Conservation (phyloP, 2,888 invertebrate species). For the Portevinia maculata region DNA sequence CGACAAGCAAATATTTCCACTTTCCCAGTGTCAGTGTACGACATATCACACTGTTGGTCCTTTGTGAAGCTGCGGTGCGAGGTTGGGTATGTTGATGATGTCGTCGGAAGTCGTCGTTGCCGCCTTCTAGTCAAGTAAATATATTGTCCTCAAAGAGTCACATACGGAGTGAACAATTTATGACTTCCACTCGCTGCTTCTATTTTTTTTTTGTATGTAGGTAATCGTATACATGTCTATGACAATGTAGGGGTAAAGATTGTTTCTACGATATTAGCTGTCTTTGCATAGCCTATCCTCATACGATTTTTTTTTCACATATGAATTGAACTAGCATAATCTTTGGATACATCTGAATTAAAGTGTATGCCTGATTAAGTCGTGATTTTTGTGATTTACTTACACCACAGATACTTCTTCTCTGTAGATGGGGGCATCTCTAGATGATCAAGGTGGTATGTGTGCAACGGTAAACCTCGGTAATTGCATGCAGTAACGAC, state of each 20-base stretch:
- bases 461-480: no score
- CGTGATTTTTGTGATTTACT: conserved; percentile 61
- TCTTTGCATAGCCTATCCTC: conserved; percentile 22
- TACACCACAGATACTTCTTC: conserved; percentile 77
- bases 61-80: conserved; percentile 34
- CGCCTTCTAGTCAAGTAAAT: conserved; percentile 72
- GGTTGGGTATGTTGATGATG: conserved; percentile 71
- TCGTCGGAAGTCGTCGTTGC: conserved; percentile 63
- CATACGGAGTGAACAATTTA: conserved; percentile 67
- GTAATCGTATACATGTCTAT: background rate
- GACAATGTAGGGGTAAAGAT: conserved; percentile 3
- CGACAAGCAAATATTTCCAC: conserved; percentile 48
- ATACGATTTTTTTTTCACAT: conserved; percentile 21
- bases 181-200: conserved; percentile 52
- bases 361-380: conserved; percentile 51
- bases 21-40: conserved; percentile 54
- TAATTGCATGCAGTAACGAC: no score
- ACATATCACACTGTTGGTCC: conserved; percentile 49
- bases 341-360: conserved; percentile 60
- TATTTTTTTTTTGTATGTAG: conserved; percentile 3
- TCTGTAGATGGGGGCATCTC: conserved; percentile 2
- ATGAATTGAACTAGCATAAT: conserved; percentile 36
- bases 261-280: conserved; percentile 43
- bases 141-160: conserved; percentile 70
- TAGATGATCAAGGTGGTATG: no score